Percentiles rank a stretch among this genome's conserved stretches.
phyloP scores from a whole-genome alignment of 2,797 vertebrate genomes.

The Euphonia xanthogaster region DNA sequence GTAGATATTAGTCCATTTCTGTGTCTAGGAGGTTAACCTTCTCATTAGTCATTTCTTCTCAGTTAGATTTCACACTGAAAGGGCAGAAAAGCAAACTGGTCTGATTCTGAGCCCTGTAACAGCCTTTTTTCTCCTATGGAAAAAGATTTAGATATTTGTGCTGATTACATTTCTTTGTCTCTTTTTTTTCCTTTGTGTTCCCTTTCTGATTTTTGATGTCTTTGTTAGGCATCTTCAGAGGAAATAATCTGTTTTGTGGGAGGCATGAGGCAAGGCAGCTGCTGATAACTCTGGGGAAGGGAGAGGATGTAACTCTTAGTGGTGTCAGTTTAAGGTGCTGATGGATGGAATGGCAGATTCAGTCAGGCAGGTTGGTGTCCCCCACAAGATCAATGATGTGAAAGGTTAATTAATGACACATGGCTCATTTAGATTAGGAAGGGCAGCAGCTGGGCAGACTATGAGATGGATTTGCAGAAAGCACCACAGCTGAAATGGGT shows the following conservation, averaged over 20 bases:
- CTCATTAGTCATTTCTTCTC: not conserved
- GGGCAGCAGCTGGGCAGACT: not conserved
- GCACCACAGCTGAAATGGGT: not conserved
- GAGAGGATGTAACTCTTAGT: not conserved
- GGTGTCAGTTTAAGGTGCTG: not conserved
- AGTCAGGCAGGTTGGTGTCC: not conserved
- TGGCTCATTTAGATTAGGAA: not conserved
- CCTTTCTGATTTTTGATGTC: not conserved
- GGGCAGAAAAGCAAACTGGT: not conserved
- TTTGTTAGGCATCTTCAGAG: not conserved
- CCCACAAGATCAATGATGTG: not conserved
- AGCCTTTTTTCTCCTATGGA: not conserved
- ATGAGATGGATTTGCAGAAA: not conserved
- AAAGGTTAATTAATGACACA: constrained; percentile 26
- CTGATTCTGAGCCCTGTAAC: not conserved
- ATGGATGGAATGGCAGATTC: constrained; percentile 5
- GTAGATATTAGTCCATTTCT: not conserved
- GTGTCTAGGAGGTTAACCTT: not conserved
- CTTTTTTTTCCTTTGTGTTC: not conserved
- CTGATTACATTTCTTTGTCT: not conserved
- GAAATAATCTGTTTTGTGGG: not conserved
- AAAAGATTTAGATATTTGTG: not conserved
- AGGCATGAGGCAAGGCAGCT: not conserved
- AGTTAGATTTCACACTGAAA: not conserved
- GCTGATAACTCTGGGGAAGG: not conserved